These are phyloP conservation scores for Deladenus siricidicola DNA, from an alignment of 2,888 invertebrate species.

Conservation along the genomic window DNA sequence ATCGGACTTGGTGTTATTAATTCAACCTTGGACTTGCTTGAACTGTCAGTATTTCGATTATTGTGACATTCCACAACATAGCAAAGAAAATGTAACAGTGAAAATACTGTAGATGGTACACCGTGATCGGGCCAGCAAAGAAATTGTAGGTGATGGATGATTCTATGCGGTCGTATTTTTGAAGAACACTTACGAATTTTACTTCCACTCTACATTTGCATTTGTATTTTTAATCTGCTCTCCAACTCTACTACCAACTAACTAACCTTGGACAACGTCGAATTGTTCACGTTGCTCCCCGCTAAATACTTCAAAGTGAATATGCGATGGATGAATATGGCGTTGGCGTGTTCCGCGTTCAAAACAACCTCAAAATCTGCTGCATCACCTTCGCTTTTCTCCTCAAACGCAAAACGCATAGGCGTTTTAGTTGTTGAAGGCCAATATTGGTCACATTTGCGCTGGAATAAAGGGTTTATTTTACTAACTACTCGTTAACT, in stretches of 20 bases:
- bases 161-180: no score
- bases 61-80: conserved; percentile 35
- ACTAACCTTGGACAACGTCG: no score
- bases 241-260: no score
- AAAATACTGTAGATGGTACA: conserved; percentile 37
- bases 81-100: conserved; percentile 46
- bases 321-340: conserved; percentile 8
- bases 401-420: conserved; percentile 27
- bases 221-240: no score
- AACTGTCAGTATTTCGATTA: not conserved
- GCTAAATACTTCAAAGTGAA: not conserved
- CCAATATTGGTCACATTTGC: conserved; percentile 52
- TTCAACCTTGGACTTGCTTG: conserved; percentile 20
- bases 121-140: conserved; percentile 44
- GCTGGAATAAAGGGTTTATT: conserved; percentile 20
- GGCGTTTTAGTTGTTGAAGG: conserved; percentile 30
- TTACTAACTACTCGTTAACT: not conserved
- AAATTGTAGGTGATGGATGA: conserved; percentile 48
- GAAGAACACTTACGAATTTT: no score
- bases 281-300: not conserved
- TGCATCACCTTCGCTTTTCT: no score
- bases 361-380: conserved; percentile 10
- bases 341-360: conserved; percentile 9
- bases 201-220: no score
- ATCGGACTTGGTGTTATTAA: conserved; percentile 45